Evolutionary conservation across 2,888 invertebrate genomes (phyloP).

Genomic region (Ischnus inquisitorius): DNA sequence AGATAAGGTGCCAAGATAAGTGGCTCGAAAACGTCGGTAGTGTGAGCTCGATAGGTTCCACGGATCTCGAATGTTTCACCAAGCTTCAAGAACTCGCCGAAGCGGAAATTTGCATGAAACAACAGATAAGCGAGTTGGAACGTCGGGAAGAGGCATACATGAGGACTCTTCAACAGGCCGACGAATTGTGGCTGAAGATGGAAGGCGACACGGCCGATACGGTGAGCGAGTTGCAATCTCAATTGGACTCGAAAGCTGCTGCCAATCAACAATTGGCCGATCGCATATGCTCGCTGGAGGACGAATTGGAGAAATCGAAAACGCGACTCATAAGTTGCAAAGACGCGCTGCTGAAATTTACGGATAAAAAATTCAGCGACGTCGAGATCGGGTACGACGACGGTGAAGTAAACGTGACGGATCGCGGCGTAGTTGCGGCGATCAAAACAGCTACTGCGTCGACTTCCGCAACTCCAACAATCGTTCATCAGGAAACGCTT

Average conservation of each 20-base stretch:
- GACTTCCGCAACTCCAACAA: conserved; percentile 56
- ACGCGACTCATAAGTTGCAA: conserved; percentile 85
- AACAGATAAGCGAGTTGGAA: conserved; percentile 88
- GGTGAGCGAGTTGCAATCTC: conserved; percentile 84
- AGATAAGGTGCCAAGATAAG: conserved; percentile 71
- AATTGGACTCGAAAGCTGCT: conserved; percentile 87
- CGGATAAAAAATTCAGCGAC: conserved; percentile 86
- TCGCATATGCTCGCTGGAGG: conserved; percentile 86
- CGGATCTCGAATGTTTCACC: conserved; percentile 84
- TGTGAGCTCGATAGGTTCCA: conserved; percentile 77
- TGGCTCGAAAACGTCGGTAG: conserved; percentile 73
- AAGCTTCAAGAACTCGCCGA: conserved; percentile 86
- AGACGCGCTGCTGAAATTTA: conserved; percentile 87
- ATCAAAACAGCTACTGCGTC: conserved; percentile 38
- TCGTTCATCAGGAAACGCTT: conserved; percentile 44
- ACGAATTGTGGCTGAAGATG: conserved; percentile 91
- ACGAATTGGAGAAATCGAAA: conserved; percentile 87
- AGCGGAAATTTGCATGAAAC: conserved; percentile 88
- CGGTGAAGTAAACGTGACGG: conserved; percentile 68
- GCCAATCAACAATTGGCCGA: conserved; percentile 86
- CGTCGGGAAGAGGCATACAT: conserved; percentile 89
- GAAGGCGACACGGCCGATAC: conserved; percentile 87
- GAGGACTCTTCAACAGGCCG: conserved; percentile 90
- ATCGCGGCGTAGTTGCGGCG: conserved; percentile 43
- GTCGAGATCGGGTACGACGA: conserved; percentile 72